These are phyloP conservation scores for Drosophila truncata DNA, from an alignment of 1,140 invertebrate species.

Conservation along the genomic window DNA sequence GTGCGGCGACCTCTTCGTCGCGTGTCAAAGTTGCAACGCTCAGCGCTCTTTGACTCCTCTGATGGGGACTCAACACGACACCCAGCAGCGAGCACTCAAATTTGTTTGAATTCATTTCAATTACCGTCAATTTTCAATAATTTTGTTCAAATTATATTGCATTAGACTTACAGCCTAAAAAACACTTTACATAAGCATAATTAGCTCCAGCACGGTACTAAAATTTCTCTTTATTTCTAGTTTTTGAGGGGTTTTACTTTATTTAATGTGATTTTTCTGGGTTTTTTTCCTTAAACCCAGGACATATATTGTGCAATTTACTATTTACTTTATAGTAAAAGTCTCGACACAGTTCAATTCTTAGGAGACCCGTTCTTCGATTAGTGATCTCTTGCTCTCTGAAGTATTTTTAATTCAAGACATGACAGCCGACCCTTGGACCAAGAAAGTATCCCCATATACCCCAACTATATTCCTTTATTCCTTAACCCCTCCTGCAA, in stretches of 20 bases:
- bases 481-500: background rate
- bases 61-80: conserved; percentile 72
- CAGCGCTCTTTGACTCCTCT: conserved; percentile 68
- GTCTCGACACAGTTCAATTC: too few relatives aligned
- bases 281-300: too few relatives aligned
- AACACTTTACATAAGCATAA: conserved; percentile 57
- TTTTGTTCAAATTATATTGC: conserved; percentile 78
- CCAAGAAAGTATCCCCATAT: background rate
- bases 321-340: too few relatives aligned
- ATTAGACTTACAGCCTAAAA: conserved; percentile 52
- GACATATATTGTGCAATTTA: too few relatives aligned
- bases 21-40: conserved; percentile 61
- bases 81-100: conserved; percentile 65
- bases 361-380: background rate
- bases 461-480: background rate
- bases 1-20: conserved; percentile 39
- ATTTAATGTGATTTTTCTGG: background rate
- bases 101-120: conserved; percentile 83
- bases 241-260: background rate
- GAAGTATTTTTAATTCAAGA: background rate
- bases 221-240: background rate
- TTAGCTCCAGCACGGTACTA: conserved; percentile 29
- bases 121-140: conserved; percentile 83
- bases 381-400: background rate
- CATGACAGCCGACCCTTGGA: background rate